Evolutionary conservation across 2,888 invertebrate genomes (phyloP), one percentile per base, ranked within the genome.

Genomic region (Biston stratarius): DNA sequence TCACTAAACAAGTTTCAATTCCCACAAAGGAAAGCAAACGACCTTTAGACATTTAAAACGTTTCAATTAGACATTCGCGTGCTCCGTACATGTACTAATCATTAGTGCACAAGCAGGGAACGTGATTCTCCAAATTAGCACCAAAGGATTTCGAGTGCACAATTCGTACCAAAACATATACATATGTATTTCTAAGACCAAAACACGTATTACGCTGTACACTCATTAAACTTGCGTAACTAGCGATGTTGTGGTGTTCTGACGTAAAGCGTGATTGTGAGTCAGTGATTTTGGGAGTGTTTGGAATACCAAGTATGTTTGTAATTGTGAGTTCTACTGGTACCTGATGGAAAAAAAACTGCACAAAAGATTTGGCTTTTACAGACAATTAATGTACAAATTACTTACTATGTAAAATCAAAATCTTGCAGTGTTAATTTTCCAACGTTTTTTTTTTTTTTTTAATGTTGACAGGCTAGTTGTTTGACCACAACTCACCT

Each of bases 101-200:
- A 69, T 74, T 71, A 73, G 69, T 47, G 42, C 58, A 52, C 55
- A 55, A 38, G 15, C 33, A 7, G 12, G 51, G 45, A 74, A 73
- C 70, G 70, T 67, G 74, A 74, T 74, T 75, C 70, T 73, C 71
- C 71, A 75, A 77, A 79, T 81, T 80, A 81, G 64, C 76, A 77
- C 77, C 73, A 58, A 45, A 65, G 53, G 48, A 65, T 73, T 69
- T 74, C 63, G 71, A 62, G 68, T 72, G 24, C 24, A 75, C 71
- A 72, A 65, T 69, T 69, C 64, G 63, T 68, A 75, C 65, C 71
- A 72, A 74, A 78, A 77, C 73, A 74, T 34, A 71, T 69, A 52
- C 67, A 66, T 64, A 64, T 40, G 40, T 6, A 45, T n/a, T 14
- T 45, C 6, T 7, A 38, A 38, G 38, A n/a, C 45, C 15, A 6